phyloP scores from a whole-genome alignment of 1,140 invertebrate species.

The Drosophila punjabiensis region DNA sequence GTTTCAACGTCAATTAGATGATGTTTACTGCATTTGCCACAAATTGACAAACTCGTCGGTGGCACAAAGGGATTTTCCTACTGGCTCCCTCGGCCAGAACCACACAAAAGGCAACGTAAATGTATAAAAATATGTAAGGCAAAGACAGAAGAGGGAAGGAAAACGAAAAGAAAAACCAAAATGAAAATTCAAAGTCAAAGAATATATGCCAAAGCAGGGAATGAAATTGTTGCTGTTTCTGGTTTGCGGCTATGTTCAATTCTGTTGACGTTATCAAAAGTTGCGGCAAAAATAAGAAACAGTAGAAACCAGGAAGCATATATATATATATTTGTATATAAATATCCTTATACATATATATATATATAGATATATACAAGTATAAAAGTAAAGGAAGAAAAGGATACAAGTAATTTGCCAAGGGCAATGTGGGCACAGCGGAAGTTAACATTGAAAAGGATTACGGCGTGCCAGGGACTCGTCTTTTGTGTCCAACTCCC shows the following conservation, averaged over 20 bases:
- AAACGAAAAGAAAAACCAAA: conserved; percentile 33
- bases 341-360: not conserved
- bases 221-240: conserved; percentile 50
- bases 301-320: conserved; percentile 10
- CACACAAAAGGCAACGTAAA: conserved; percentile 25
- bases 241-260: conserved; percentile 76
- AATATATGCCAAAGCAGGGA: conserved; percentile 61
- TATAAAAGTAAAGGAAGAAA: conserved; percentile 50
- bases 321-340: conserved; percentile 11
- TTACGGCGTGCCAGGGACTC: conserved; percentile 65
- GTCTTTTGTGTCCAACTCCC: conserved; percentile 56
- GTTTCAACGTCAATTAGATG: conserved; percentile 80
- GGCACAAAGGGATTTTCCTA: conserved; percentile 42
- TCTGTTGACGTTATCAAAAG: conserved; percentile 82
- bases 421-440: conserved; percentile 68
- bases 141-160: conserved; percentile 11
- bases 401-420: conserved; percentile 79
- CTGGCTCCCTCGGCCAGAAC: conserved; percentile 8
- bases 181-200: conserved; percentile 70
- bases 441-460: conserved; percentile 82
- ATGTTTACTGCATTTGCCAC: conserved; percentile 79
- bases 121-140: conserved; percentile 54
- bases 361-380: conserved; percentile 6
- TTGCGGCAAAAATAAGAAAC: conserved; percentile 52
- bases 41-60: conserved; percentile 75